Evolutionary conservation across 2,113 vertebrate species (phyloP), one percentile per base, ranked within the genome.

Genomic region (Chionodraco myersi): DNA sequence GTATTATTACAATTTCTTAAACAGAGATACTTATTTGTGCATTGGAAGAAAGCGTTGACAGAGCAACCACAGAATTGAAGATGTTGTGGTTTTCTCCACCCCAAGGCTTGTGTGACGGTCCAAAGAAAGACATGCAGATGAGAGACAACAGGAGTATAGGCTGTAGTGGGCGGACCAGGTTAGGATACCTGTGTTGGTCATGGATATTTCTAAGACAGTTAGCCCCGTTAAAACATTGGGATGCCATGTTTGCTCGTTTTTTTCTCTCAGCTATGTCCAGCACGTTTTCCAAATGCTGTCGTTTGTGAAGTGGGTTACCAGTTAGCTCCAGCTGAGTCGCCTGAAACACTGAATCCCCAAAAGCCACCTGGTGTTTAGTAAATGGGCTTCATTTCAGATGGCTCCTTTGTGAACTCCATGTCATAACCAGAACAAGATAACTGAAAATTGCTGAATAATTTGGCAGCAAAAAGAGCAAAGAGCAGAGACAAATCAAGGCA

Each of bases 371-470:
- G 82, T 82, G 36, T 74, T 73, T 85, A 18, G 66, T 82, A 92
- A 91, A 92, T 88, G 84, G 82, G 80, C 72, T 85, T 70, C 62
- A 48, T 81, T 88, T 88, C 72, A 79, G 85, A 72, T 75, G 74
- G 77, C 82, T 87, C 70, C 72, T 68, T 61, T 74, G 74, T 83
- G 53, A 77, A 88, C 80, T 83, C 84, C 73, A 87, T 83, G 85
- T 82, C 60, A 87, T 90, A 83, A 92, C 82, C 86, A 80, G 83
- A 89, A 90, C 63, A 91, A 88, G 82, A 87, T 87, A 89, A 89
- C 75, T 79, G 74, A 47, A 77, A 86, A 86, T 87, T 79, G 75
- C 67, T 52, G 68, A 72, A 87, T 91, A 89, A 90, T 88, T 84
- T 84, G 67, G 77, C 81, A 83, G 82, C 86, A 89, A 91, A 92